Evolutionary conservation across 2,888 invertebrate genomes (phyloP).

Genomic region (Oxystoma pomonae): DNA sequence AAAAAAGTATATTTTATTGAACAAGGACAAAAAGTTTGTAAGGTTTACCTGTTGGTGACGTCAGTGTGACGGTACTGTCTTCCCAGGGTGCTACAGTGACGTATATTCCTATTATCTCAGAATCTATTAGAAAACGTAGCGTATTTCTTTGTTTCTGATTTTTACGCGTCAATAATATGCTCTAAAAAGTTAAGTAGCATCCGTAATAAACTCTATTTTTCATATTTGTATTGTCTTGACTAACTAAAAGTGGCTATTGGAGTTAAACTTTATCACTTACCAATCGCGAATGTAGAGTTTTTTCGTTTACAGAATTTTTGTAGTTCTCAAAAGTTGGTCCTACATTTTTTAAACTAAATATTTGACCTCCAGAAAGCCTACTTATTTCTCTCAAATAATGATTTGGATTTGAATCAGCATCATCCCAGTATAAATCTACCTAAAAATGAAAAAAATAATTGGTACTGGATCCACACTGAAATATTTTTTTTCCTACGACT

Average conservation of each 20-base stretch:
- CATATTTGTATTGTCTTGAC: too few relatives aligned
- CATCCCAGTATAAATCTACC: slow-evolving; percentile 51
- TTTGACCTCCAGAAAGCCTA: slow-evolving; percentile 45
- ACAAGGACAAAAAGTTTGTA: too few relatives aligned
- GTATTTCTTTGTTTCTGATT: slow-evolving; percentile 27
- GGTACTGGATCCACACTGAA: too few relatives aligned
- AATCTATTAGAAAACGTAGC: slow-evolving; percentile 46
- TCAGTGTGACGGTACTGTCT: slow-evolving; percentile 25
- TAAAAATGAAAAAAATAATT: slow-evolving; percentile 31
- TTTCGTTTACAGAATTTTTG: neutral
- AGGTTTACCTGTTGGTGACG: slow-evolving; percentile 35
- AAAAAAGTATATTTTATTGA: too few relatives aligned
- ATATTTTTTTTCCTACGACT: too few relatives aligned
- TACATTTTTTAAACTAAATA: neutral
- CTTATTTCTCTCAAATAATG: slow-evolving; percentile 48
- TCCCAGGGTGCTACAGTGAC: slow-evolving; percentile 31
- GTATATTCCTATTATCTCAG: slow-evolving; percentile 35
- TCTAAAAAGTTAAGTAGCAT: slow-evolving; percentile 27
- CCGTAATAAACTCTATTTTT: too few relatives aligned
- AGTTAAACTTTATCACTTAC: too few relatives aligned
- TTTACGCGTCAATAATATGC: slow-evolving; percentile 25
- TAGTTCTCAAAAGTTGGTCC: neutral
- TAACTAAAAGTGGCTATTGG: too few relatives aligned
- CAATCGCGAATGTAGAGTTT: neutral
- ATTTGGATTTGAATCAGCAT: slow-evolving; percentile 22